A percentile compares a stretch with the other conserved stretches of the same genome.
Evolutionary conservation across 2,113 vertebrate species (phyloP).

Genomic region (Pristiophorus japonicus): DNA sequence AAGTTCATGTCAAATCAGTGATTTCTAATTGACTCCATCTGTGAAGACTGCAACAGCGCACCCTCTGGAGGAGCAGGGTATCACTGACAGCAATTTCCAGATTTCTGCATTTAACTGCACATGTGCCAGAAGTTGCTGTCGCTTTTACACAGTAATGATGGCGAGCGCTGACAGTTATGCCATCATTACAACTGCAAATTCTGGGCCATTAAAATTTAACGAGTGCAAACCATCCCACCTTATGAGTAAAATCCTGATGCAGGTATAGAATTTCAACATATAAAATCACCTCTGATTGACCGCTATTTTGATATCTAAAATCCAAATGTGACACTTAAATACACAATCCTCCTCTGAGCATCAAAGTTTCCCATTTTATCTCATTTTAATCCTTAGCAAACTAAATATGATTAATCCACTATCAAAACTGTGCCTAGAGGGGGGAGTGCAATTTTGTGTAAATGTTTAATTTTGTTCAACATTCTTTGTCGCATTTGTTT

Average conservation of each 20-base stretch:
- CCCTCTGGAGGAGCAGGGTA: no score
- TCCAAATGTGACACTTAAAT: constrained; percentile 31
- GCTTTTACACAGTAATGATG: no score
- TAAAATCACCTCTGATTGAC: background rate
- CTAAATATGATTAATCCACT: constrained; percentile 27
- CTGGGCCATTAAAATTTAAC: constrained; percentile 22
- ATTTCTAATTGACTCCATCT: no score
- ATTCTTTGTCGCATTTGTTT: background rate
- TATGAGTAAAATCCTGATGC: constrained; percentile 1
- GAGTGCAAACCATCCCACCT: background rate
- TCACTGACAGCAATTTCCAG: no score
- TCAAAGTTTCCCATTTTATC: constrained; percentile 27
- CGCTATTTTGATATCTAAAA: background rate
- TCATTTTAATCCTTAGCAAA: constrained; percentile 6
- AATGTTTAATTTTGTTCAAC: background rate
- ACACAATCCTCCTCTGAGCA: background rate
- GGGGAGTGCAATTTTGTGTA: background rate
- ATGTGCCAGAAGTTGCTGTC: no score
- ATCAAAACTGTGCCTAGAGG: constrained; percentile 28
- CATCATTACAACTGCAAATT: background rate
- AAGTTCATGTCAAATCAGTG: no score
- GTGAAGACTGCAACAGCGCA: no score
- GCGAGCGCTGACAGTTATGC: no score
- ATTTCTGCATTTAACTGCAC: no score
- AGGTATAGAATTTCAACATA: background rate